Conservation (phyloP, 2,888 invertebrate species). For the Mesochorus sp. region DNA sequence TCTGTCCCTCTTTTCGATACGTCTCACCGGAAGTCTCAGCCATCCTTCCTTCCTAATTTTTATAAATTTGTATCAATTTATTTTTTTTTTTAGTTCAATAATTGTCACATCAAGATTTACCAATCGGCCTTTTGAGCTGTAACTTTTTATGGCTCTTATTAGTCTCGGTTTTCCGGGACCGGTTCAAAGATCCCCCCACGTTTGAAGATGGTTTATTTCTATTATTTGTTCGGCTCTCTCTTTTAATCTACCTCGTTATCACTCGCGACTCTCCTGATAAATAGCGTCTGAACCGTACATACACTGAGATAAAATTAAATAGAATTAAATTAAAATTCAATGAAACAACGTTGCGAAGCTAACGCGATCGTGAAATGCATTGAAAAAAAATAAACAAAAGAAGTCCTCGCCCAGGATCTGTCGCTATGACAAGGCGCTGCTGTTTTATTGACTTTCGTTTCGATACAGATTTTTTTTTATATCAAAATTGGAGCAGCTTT, state of each 20-base stretch:
- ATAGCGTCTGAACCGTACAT: neutral
- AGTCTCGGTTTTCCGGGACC: conserved; percentile 68
- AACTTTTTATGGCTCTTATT: conserved; percentile 74
- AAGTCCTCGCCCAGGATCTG: conserved; percentile 3
- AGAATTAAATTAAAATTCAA: neutral
- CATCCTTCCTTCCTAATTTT: conserved; percentile 69
- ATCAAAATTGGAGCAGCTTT: neutral
- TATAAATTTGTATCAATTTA: neutral
- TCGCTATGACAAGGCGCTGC: conserved; percentile 48
- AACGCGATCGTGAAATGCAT: conserved; percentile 9
- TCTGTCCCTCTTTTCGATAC: conserved; percentile 48
- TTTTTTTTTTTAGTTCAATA: neutral
- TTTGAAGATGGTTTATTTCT: conserved; percentile 62
- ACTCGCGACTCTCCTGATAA: neutral
- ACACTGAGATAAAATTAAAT: conserved; percentile 24
- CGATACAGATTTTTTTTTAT: too few species aligned
- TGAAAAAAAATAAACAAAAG: conserved; percentile 39
- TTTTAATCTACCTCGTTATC: neutral
- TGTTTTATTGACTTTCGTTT: conserved; percentile 9
- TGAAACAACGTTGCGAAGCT: conserved; percentile 5
- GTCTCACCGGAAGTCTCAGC: conserved; percentile 68
- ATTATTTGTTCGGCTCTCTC: neutral
- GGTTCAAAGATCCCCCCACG: conserved; percentile 69
- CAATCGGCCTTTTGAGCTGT: conserved; percentile 73
- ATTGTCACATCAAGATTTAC: neutral